Evolutionary conservation across 1,140 invertebrate species (phyloP).

Genomic region (Eriosoma lanigerum): DNA sequence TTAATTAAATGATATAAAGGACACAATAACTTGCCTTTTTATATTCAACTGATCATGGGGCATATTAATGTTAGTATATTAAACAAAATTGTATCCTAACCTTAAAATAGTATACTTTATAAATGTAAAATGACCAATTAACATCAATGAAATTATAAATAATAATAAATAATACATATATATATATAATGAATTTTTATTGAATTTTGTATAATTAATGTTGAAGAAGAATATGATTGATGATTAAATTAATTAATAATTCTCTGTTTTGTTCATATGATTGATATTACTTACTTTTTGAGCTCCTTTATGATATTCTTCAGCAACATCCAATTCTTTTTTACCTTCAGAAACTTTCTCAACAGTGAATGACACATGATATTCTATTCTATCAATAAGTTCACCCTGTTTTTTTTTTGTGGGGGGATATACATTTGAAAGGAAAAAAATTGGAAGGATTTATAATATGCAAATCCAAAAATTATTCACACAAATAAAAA

Average conservation of each 20-base stretch:
- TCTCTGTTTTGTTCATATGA: not conserved
- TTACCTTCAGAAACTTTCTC: slow-evolving; percentile 81
- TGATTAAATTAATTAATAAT: no score
- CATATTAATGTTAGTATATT: not conserved
- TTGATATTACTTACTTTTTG: slow-evolving; percentile 89
- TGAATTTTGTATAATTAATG: no score
- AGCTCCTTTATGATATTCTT: slow-evolving; percentile 81
- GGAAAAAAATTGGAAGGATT: slow-evolving; percentile 23
- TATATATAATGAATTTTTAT: no score
- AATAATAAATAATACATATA: not conserved
- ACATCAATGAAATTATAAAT: not conserved
- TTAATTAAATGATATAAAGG: not conserved
- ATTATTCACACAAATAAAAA: slow-evolving; percentile 8
- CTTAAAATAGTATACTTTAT: not conserved
- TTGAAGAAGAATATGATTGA: not conserved
- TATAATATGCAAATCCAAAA: slow-evolving; percentile 35
- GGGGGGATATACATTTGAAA: not conserved
- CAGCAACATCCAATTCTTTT: slow-evolving; percentile 74
- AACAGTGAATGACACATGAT: slow-evolving; percentile 78
- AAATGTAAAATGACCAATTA: not conserved
- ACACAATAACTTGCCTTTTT: slow-evolving; percentile 23
- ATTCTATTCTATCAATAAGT: slow-evolving; percentile 89
- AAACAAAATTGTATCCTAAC: not conserved
- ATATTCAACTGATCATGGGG: not conserved
- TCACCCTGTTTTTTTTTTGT: slow-evolving; percentile 70